Base-by-base conservation (phyloP, 1,140 invertebrate genomes). In the Scaptomyza hsui region DNA sequence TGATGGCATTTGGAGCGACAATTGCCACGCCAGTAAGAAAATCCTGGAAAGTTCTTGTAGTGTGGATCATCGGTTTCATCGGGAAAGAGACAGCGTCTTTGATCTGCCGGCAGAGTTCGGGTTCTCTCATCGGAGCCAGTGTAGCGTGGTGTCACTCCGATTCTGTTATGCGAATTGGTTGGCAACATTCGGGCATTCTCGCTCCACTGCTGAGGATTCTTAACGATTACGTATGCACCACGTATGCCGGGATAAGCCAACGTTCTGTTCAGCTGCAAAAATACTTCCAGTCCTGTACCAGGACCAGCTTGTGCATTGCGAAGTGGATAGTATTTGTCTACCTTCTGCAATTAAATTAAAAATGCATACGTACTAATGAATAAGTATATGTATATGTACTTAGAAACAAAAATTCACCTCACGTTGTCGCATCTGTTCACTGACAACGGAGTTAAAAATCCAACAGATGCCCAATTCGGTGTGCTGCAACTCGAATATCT, bases 1-100 rank as follows among this genome's bases (percentile, higher is more conserved):
- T 90, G 89, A 21, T 88, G 89, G 45, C 89, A 90, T 29, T 69
- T 72, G 47, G 59, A 68, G 12, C 82, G 85, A 41, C 89, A 90
- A 45, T 90, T 90, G 3, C 81, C 76, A 9, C 68, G 42, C 85
- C 89, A 90, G 48, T 90, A 90, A 0, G 47, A 13, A 2, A 90
- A 73, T 1, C 70, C 85, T 1, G 74, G 81, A 21, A 90, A 57
- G n/a, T 81, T 89, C 37, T 83, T 88, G 32, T 88, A 90, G 0
- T 49, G 5, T 0, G 63, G 73, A 69, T 76, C 60, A 0, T 75
- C 2, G 3, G 35, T 18, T n/a, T 90, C 89, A 18, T 90, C 85
- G 15, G 68, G 32, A 4, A 90, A 90, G 3, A 90, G 47, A 15
- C 89, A 90, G 6, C 52, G 47, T 2, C 89, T 52, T 4, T 42